Evolutionary conservation across 2,888 invertebrate species (phyloP), one percentile per base, ranked within the genome.

Genomic region (Ophioninae sp.): DNA sequence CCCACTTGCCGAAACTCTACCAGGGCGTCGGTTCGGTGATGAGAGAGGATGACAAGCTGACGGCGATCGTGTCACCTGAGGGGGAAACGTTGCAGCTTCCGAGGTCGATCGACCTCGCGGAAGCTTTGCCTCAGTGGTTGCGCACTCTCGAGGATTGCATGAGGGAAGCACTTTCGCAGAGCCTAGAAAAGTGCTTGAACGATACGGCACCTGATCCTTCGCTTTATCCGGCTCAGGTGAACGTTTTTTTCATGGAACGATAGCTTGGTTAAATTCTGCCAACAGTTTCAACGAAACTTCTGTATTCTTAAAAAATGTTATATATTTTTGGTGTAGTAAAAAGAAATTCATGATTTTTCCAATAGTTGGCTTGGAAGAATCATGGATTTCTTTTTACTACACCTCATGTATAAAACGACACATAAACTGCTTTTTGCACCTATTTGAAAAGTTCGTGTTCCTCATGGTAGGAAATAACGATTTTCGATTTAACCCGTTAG

Each of bases 1-100:
- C 96, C 0, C 99, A 99, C 92, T 95, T 99, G 86, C 98, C 98
- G 93, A 99, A 99, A 93, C 94, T 99, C 22, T 99, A 99, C 93
- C 98, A 98, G 44, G 98, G 98, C 0, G 96, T 98, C 79, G 95
- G 96, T 81, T 95, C 95, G 37, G 97, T 99, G 3, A 94, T 95
- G 65, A 96, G 98, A 87, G 93, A 93, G 87, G 93, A 93, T 87
- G 91, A 94, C 88, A 92, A 94, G 79, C 94, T 95, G 79, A 90
- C 93, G 3, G 94, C 95, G 30, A 95, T 96, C 91, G 94, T 94
- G 67, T 96, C 95, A 5, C 90, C 95, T 17, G 95, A 96, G 90
- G 95, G 95, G 13, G 95, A 95, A 91, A 91, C 93, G 79, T 95
- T 94, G 75, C 93, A 93, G 83, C 93, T 95, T 86, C 93, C 91